Base-by-base conservation (phyloP, 1,140 invertebrate species). In the Drosophila punjabiensis region DNA sequence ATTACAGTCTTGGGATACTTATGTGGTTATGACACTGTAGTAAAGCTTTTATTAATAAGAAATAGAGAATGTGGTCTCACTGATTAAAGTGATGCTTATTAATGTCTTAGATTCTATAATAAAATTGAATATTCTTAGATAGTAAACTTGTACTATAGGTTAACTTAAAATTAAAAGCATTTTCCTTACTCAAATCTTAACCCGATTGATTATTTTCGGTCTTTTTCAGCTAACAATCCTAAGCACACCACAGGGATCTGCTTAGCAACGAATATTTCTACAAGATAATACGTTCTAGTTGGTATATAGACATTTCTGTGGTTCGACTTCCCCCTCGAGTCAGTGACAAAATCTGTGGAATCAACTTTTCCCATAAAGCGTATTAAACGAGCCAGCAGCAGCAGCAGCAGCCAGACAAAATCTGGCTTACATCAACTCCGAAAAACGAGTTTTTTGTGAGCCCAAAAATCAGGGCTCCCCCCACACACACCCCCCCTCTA, bases 361-460 rank as follows among this genome's bases (percentile, higher is more conserved):
- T 35, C 37, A 50, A 58, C 52, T 61, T 43, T 50, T 13, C 56
- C 32, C 55, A 43, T 55, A 66, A 79, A 79, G 60, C 59, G 64
- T 61, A 78, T 78, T 30, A 47, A 78, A 70, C 69, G 32, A 37
- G 45, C 68, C 58, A 33, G 50, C 52, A 45, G 41, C 53, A 66
- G 65, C 48, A 30, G 50, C 52, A 47, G 56, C 55, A 64, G 66
- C 35, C 50, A 64, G 47, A 66, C 61, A 41, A 85, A 83, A 71
- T 80, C 76, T 63, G 45, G 65, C 77, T 84, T 84, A 80, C 63
- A 85, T 82, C 75, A 83, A 66, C 66, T 70, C 16, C 33, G 20
- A 61, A 81, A 55, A 87, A 87, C 84, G 58, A 81, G 84, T 87
- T 85, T 87, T 61, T 33, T 61, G 41, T 82, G 65, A 66, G 68